These are phyloP conservation scores for Decapterus maruadsi DNA, from an alignment of 2,797 vertebrate genomes.

Conservation along the genomic window DNA sequence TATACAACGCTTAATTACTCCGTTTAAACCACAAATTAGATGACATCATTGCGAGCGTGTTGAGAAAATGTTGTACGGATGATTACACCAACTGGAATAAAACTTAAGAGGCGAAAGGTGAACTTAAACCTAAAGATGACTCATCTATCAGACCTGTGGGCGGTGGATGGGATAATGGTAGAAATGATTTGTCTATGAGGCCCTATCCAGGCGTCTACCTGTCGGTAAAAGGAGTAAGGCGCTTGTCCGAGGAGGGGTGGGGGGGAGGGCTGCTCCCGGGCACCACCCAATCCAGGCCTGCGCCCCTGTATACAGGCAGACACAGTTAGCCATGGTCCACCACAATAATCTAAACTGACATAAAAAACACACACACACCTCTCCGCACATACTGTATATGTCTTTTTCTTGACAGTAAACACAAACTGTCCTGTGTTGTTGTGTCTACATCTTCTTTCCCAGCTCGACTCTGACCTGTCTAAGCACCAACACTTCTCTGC, in stretches of 20 bases:
- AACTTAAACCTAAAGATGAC: conserved; percentile 61
- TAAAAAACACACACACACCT: conserved; percentile 27
- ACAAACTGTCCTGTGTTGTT: not conserved
- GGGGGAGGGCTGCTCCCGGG: conserved; percentile 86
- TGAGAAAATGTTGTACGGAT: conserved; percentile 33
- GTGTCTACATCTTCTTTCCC: conserved; percentile 12
- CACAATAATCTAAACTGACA: conserved; percentile 62
- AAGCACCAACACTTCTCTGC: not conserved
- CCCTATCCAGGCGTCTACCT: conserved; percentile 81
- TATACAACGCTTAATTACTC: not conserved
- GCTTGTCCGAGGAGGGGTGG: conserved; percentile 85
- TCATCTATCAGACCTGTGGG: conserved; percentile 33
- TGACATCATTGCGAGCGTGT: conserved; percentile 5
- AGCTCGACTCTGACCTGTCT: not conserved
- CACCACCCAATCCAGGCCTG: conserved; percentile 85
- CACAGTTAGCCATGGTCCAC: conserved; percentile 70
- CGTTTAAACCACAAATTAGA: not conserved
- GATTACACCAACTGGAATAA: conserved; percentile 30
- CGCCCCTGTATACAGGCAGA: conserved; percentile 86
- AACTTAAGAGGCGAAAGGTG: conserved; percentile 31
- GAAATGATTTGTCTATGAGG: conserved; percentile 68
- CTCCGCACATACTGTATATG: conserved; percentile 25
- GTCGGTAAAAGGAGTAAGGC: conserved; percentile 85
- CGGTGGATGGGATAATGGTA: conserved; percentile 65
- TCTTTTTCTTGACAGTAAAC: conserved; percentile 6